Percentiles rank a stretch among this genome's conserved stretches.
These are phyloP conservation scores for Ornithoptera priamus DNA, from an alignment of 2,888 invertebrate species.

Conservation along the genomic window DNA sequence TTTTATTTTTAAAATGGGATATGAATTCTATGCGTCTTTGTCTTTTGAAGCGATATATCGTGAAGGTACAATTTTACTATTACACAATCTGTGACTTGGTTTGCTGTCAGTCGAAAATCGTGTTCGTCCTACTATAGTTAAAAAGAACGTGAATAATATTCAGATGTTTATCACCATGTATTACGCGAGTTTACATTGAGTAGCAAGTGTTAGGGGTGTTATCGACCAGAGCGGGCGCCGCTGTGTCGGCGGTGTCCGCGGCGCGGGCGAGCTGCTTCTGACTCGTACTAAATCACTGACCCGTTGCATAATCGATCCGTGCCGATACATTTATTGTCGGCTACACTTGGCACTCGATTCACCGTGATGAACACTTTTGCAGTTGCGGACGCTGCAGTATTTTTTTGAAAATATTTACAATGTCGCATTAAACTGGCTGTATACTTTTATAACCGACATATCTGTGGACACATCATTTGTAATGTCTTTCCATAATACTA, in stretches of 20 bases:
- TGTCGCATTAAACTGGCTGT: not conserved
- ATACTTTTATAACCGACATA: not conserved
- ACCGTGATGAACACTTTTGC: constrained; percentile 5
- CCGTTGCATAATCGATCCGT: constrained; percentile 24
- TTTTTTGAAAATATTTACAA: not conserved
- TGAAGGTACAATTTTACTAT: too few species aligned
- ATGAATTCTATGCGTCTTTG: too few species aligned
- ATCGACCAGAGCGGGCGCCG: constrained; percentile 59
- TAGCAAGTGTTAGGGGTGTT: constrained; percentile 34
- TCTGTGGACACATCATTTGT: too few species aligned
- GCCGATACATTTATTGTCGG: constrained; percentile 25
- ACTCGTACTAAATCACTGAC: constrained; percentile 24
- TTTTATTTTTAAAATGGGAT: too few species aligned
- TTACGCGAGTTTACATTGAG: not conserved
- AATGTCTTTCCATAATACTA: too few species aligned
- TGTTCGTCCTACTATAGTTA: too few species aligned
- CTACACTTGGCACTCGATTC: constrained; percentile 14
- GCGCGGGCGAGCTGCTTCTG: constrained; percentile 32
- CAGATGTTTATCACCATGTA: not conserved
- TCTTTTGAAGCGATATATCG: too few species aligned
- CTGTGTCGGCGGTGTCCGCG: constrained; percentile 42
- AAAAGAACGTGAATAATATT: too few species aligned
- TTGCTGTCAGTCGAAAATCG: too few species aligned
- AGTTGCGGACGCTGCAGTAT: not conserved
- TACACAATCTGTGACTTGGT: too few species aligned